Conservation (phyloP, 2,888 invertebrate genomes). For the Pterobdella sp. region DNA sequence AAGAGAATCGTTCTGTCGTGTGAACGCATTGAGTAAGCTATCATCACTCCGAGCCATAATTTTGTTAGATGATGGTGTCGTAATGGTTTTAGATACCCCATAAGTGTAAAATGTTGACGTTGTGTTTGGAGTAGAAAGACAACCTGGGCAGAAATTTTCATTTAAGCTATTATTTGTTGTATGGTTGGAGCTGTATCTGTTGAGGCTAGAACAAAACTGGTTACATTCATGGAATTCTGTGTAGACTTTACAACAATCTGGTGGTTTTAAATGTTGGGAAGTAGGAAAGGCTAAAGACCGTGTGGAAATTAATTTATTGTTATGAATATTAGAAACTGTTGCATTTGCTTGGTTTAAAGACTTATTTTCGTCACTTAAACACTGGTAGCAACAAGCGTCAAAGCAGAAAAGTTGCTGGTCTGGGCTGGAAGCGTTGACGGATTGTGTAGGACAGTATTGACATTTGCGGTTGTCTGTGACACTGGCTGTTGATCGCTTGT, state of each 20-base stretch:
- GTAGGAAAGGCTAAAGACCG: neutral
- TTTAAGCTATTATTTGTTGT: neutral
- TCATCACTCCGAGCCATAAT: neutral
- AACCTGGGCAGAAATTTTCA: neutral
- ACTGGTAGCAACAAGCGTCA: neutral
- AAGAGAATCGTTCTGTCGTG: neutral
- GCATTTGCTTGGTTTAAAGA: neutral
- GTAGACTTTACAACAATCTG: conserved; percentile 7
- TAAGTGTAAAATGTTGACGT: neutral
- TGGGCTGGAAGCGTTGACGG: neutral
- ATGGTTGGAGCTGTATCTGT: neutral
- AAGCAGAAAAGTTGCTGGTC: conserved; percentile 3
- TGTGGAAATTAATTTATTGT: no score
- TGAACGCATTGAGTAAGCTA: conserved; percentile 9
- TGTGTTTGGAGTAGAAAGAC: neutral
- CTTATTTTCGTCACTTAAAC: neutral
- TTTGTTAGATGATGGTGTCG: neutral
- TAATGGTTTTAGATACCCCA: neutral
- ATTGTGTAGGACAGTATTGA: neutral
- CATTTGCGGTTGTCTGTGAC: neutral
- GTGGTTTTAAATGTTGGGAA: neutral
- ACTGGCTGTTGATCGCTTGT: neutral
- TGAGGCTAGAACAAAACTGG: neutral
- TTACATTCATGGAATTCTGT: conserved; percentile 3
- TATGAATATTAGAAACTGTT: no score